These are phyloP conservation scores for Lepidochitona cinerea DNA, from an alignment of 2,888 invertebrate genomes.

Conservation along the genomic window DNA sequence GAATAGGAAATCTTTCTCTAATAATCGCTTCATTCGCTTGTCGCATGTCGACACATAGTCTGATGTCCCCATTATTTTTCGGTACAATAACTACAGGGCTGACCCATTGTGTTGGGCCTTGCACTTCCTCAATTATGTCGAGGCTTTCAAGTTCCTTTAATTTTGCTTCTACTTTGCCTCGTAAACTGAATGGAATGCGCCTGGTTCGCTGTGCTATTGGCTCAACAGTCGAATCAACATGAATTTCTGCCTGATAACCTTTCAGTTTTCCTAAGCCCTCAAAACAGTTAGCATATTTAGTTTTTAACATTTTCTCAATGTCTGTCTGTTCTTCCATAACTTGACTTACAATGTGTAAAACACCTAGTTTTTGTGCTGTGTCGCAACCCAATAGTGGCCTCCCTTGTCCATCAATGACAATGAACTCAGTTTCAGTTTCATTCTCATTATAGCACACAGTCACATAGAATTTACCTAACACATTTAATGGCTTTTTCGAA, in stretches of 20 bases:
- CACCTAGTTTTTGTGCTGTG: background rate
- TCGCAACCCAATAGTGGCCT: background rate
- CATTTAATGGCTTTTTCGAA: background rate
- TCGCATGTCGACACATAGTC: constrained; percentile 31
- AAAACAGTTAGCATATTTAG: constrained; percentile 17
- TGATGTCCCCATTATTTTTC: background rate
- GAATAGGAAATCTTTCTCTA: constrained; percentile 31
- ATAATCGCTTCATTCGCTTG: constrained; percentile 26
- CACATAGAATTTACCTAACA: background rate
- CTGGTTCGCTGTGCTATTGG: constrained; percentile 24
- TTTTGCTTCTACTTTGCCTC: constrained; percentile 19
- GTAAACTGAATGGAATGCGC: constrained; percentile 19
- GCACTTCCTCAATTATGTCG: constrained; percentile 20
- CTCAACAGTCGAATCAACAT: constrained; percentile 11
- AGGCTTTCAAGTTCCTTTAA: constrained; percentile 14
- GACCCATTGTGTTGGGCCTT: constrained; percentile 15
- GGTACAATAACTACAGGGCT: constrained; percentile 10
- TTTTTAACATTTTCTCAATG: too few species aligned
- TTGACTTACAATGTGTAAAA: background rate
- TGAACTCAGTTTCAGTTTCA: background rate
- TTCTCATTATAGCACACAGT: background rate
- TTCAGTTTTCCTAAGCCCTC: constrained; percentile 28
- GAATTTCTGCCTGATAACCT: constrained; percentile 14
- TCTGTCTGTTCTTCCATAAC: background rate
- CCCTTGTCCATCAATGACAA: background rate